A percentile compares a stretch with the other conserved stretches of the same genome.
These are phyloP conservation scores for Callinectes sapidus DNA, from an alignment of 2,888 invertebrate species.

Conservation along the genomic window DNA sequence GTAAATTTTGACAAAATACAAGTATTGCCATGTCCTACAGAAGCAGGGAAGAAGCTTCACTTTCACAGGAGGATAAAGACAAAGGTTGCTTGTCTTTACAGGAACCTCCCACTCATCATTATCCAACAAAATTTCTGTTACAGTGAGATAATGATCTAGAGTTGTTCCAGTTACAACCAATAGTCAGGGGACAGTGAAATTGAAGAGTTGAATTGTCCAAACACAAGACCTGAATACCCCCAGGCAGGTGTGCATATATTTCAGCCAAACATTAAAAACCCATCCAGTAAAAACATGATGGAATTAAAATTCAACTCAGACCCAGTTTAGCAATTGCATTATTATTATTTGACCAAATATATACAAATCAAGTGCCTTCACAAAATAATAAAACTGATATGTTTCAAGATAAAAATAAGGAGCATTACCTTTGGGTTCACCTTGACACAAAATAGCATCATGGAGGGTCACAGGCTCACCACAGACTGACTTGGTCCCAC, in stretches of 20 bases:
- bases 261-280: not conserved
- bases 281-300: constrained; percentile 6
- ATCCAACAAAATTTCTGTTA: not conserved
- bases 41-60: not conserved
- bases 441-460: constrained; percentile 54
- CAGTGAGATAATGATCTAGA: not conserved
- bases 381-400: constrained; percentile 68
- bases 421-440: constrained; percentile 59
- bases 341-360: constrained; percentile 67
- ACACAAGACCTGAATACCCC: not conserved
- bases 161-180: not conserved
- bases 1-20: constrained; percentile 16
- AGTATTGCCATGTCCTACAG: constrained; percentile 1
- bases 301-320: constrained; percentile 17
- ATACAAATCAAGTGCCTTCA: constrained; percentile 68
- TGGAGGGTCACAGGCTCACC: constrained; percentile 37
- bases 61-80: not conserved
- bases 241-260: not conserved
- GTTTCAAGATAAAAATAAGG: constrained; percentile 42
- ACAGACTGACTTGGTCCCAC: constrained; percentile 46
- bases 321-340: constrained; percentile 60
- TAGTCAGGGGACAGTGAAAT: not conserved
- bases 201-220: not conserved
- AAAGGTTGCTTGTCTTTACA: not conserved
- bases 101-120: not conserved